Conservation (phyloP, 2,113 vertebrate genomes). For the human region GRCh38 chr2:63149501-63150000, state of each 20-base stretch:
- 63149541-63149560: background rate
- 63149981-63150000: too few species aligned
- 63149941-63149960: too few species aligned
- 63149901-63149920: too few species aligned
- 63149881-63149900: too few species aligned
- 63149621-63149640: background rate
- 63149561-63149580: background rate
- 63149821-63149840: too few species aligned
- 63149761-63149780: background rate
- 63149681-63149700: background rate
- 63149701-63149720: background rate
- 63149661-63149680: background rate
- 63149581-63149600: background rate
- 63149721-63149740: background rate
- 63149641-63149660: background rate
- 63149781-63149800: background rate
- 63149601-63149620: background rate
- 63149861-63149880: too few species aligned
- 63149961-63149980: too few species aligned
- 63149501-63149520: background rate
- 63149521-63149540: background rate
- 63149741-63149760: background rate
- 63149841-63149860: too few species aligned
- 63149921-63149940: too few species aligned
- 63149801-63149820: too few species aligned